Percentiles rank a stretch among this genome's conserved stretches.
Conservation (phyloP, 2,113 vertebrate genomes). For the Typhlomys cinereus region DNA sequence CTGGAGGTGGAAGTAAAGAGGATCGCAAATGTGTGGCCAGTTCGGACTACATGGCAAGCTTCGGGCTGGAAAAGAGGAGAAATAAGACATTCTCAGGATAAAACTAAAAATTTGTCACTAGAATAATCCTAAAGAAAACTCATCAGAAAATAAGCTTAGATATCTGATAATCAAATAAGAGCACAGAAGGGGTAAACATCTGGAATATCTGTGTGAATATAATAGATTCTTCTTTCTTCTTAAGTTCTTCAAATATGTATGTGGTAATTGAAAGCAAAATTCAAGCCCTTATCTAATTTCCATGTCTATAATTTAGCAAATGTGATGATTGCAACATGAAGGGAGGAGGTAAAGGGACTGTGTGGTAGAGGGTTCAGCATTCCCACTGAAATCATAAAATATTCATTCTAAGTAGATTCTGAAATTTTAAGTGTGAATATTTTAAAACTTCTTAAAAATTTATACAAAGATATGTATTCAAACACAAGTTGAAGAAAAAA, state of each 20-base stretch:
- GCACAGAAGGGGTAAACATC: neutral
- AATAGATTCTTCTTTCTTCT: neutral
- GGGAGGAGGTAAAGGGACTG: neutral
- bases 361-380: neutral
- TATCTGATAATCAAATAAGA: neutral
- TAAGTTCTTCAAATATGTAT: neutral
- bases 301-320: slow-evolving; percentile 18
- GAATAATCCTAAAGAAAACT: neutral
- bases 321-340: slow-evolving; percentile 18
- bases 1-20: neutral
- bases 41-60: neutral
- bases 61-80: neutral
- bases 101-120: neutral
- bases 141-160: neutral
- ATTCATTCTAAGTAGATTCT: slow-evolving; percentile 40
- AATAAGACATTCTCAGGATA: neutral
- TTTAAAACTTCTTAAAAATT: slow-evolving; percentile 49
- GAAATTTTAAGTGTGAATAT: slow-evolving; percentile 43
- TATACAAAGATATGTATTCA: neutral
- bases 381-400: slow-evolving; percentile 41
- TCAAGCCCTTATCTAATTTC: neutral
- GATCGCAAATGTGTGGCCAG: neutral
- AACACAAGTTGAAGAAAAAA: slow-evolving; percentile 17
- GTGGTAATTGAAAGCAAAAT: neutral
- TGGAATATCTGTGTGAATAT: neutral